These are phyloP conservation scores for Hemibagrus guttatus DNA, from an alignment of 2,797 vertebrate genomes.

Conservation along the genomic window DNA sequence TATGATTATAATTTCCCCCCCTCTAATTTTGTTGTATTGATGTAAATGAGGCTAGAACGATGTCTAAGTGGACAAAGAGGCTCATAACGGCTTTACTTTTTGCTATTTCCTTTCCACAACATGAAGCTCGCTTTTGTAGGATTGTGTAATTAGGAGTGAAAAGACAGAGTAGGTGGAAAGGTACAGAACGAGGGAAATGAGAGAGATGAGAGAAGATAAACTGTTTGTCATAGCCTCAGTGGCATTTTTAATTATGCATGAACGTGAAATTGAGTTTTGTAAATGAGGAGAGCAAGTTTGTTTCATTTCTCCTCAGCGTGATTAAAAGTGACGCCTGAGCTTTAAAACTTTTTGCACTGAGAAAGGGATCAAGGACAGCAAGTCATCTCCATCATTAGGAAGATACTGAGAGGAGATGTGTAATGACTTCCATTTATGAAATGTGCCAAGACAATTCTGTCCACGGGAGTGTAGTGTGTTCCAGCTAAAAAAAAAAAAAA, in stretches of 20 bases:
- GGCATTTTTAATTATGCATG: constrained; percentile 42
- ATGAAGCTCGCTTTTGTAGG: background rate
- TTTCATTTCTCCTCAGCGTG: constrained; percentile 38
- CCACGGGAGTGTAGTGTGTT: background rate
- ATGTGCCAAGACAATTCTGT: background rate
- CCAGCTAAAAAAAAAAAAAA: background rate
- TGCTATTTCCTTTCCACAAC: background rate
- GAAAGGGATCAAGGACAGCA: constrained; percentile 5
- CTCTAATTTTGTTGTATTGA: background rate
- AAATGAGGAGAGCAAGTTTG: constrained; percentile 19
- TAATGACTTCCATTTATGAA: constrained; percentile 45
- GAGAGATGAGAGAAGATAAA: constrained; percentile 43
- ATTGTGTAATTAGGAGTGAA: background rate
- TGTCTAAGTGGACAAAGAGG: constrained; percentile 47
- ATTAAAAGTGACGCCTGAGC: constrained; percentile 24
- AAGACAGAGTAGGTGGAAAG: background rate
- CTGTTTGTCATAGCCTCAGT: constrained; percentile 27
- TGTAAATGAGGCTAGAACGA: constrained; percentile 44
- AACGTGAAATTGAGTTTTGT: constrained; percentile 10
- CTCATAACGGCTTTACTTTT: background rate
- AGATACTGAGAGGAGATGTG: constrained; percentile 18
- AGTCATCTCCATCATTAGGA: constrained; percentile 40
- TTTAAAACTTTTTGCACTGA: constrained; percentile 7
- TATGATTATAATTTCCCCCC: background rate
- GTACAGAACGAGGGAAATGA: background rate